Conservation (phyloP, 2,113 vertebrate genomes). For the Grammomys dolichurus region DNA sequence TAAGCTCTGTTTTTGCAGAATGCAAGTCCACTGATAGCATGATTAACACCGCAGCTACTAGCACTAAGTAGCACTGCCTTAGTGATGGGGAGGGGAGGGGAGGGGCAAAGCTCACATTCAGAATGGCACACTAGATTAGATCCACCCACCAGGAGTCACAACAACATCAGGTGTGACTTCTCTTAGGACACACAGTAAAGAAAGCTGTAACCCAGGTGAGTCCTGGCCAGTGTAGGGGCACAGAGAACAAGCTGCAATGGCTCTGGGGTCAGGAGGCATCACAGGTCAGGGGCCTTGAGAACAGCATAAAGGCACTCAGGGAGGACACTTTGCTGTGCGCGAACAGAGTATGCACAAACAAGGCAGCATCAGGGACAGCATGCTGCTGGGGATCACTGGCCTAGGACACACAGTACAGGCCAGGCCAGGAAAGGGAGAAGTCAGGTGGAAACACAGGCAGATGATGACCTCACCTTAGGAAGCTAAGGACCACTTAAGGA, state of each 20-base stretch:
- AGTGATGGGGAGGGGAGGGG: no score
- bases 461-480: not conserved
- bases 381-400: accelerated
- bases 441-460: accelerated
- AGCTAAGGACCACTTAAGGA: no score
- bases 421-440: not conserved
- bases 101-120: not conserved
- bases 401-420: accelerated
- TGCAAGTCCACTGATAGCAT: not conserved
- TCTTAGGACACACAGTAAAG: not conserved
- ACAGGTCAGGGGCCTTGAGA: not conserved
- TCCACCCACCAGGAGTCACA: not conserved
- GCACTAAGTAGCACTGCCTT: not conserved
- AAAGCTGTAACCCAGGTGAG: not conserved
- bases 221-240: not conserved
- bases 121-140: not conserved
- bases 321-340: not conserved
- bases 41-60: not conserved
- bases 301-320: not conserved
- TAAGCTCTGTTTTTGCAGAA: not conserved
- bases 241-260: not conserved
- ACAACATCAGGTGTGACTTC: not conserved
- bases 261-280: not conserved
- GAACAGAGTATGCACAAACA: no score
- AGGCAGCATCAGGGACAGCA: not conserved